Evolutionary conservation across 2,888 invertebrate genomes (phyloP), one percentile per base, ranked within the genome.

Genomic region (Incurvaria masculella): DNA sequence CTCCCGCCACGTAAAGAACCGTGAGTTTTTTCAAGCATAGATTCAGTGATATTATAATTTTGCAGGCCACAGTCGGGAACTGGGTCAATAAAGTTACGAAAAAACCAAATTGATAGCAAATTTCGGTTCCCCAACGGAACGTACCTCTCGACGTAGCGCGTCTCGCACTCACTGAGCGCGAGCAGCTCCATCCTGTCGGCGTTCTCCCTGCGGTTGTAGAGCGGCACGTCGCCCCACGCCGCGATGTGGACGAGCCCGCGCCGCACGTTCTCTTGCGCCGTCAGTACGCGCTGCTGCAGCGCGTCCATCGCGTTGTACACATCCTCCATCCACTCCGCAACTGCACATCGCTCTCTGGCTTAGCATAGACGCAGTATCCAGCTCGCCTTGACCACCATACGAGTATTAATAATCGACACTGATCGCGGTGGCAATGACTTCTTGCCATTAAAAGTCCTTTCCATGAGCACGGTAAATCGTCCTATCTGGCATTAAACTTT

Each of bases 181-280:
- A 91, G 62, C 42, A 83, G 63, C 55, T 80, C 75, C 49, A 69
- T 48, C 46, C 69, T 74, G 40, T 72, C 73, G 0, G 64, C 64
- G 46, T 74, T 74, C 1, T 60, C 60, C 58, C 86, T 89, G 19
- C 95, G 73, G 59, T 86, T 83, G 61, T 89, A 90, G 6, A 96
- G 69, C 0, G 94, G 91, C 14, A 75, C 60, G 52, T 83, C 81
- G 1, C 87, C 87, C 94, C 94, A 95, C 0, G 74, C 70, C 1
- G 81, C 78, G 21, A 90, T 84, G 45, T 80, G 79, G 0, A 66
- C 61, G 2, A 82, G 63, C 0, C 89, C 81, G 1, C 69, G 66
- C 19, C 73, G 71, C 27, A 90, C 69, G 60, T 91, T 89, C 4
- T 72, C 72, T 61, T 91, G 89, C 0, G 88, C 86, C 41, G 79